Base-by-base conservation (phyloP, 2,797 vertebrate genomes). In the Schizopygopsis malacanthus region DNA sequence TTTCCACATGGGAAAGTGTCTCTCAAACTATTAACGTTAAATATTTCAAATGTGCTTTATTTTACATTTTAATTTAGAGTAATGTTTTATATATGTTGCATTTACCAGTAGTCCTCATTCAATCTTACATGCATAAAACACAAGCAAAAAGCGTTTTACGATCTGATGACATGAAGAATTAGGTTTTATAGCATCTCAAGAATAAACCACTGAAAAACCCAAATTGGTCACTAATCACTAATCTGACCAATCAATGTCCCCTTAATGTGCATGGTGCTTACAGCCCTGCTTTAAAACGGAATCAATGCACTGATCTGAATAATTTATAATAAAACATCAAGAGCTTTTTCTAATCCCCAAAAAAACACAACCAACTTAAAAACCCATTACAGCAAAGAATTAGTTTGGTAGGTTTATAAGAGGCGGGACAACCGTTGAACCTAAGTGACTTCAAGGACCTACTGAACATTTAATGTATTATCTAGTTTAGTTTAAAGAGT, bases 261-360 rank as follows among this genome's bases (percentile, higher is more conserved):
- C 5, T 37, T 11, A 54, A 54, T 15, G 7, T 25, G 0, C 16
- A 22, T 41, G 18, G 37, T 41, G 18, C 9, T 70, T 41, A 25
- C 13, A 61, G 37, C 3, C 22, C 39, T 41, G 18, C 67, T 41
- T 70, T 70, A 70, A 43, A 22, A 10, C 18, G 39, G 25, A 79
- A 43, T 20, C 39, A 79, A 59, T 25, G 39, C 13, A 61, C 22
- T 43, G 2, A 43, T 79, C 20, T 43, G 13, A 78, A 61, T 6
- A 61, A 78, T 4, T 3, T n/a, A n/a, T 41, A 78, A 78, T 25
- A 59, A 59, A 59, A 59, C 76, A 78, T 41, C 22, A 78, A 37
- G 2, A 41, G 37, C 4, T 43, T 61, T 39, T 61, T 61, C 54
- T 79, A 43, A 16, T 18, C 54, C 15, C 8, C 25, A 61, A 41